These are phyloP conservation scores for Chlorodrepanis virens DNA, from an alignment of 2,113 vertebrate genomes.

Conservation along the genomic window DNA sequence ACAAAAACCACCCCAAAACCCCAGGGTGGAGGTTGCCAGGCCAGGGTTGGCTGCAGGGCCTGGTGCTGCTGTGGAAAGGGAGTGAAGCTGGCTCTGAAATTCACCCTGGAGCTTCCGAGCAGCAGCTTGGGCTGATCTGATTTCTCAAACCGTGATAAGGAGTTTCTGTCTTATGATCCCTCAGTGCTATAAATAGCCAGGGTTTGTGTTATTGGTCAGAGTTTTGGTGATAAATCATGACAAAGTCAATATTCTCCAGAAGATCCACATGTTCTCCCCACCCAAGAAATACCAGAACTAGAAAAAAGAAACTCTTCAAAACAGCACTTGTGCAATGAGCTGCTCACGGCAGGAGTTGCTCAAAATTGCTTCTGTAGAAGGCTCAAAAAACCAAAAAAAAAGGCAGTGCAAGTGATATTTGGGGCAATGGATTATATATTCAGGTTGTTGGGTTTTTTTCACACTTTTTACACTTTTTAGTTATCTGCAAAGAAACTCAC, in stretches of 20 bases:
- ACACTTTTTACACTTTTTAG: background rate
- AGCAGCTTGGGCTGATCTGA: background rate
- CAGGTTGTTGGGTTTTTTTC: too few species aligned
- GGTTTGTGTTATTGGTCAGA: background rate
- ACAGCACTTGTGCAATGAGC: constrained; percentile 8
- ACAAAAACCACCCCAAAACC: background rate
- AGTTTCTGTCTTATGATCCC: background rate
- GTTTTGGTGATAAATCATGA: background rate
- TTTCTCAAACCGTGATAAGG: background rate
- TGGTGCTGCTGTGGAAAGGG: background rate
- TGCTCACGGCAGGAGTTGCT: background rate
- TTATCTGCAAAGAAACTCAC: background rate
- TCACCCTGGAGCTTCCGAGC: background rate
- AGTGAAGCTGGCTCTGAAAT: background rate
- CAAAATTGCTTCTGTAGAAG: background rate
- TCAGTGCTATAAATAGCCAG: background rate
- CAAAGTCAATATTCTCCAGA: background rate
- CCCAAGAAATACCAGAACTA: background rate
- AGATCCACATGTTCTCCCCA: background rate
- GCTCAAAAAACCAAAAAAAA: background rate
- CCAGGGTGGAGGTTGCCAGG: fast-evolving
- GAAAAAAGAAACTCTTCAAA: background rate
- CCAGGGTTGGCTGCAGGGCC: background rate
- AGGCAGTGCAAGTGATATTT: background rate
- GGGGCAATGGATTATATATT: background rate